Base-by-base conservation (phyloP, 1,140 invertebrate genomes). In the Diprion similis region DNA sequence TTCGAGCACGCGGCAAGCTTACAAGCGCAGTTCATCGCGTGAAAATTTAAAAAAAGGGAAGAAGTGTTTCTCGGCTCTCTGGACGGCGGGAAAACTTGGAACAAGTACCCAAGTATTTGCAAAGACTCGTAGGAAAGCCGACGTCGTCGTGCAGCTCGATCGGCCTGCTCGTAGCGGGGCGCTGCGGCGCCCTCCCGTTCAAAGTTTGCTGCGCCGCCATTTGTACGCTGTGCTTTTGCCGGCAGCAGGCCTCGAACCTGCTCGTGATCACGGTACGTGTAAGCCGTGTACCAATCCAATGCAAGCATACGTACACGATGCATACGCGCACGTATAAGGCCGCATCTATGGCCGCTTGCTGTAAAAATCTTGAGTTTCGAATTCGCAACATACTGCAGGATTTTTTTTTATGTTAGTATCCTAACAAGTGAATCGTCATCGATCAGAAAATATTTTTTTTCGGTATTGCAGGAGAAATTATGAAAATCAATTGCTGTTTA, bases 211-310 rank as follows among this genome's bases (percentile, higher is more conserved):
- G 51, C 51, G 37, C 71, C 81, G 81, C 81, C 81, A 82, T 82
- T 82, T 78, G 46, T 82, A 82, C 81, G 81, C 78, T 75, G 72
- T 67, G 77, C 78, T 76, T 77, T 81, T 77, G 69, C 78, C 48
- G 76, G 75, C 78, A 74, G 71, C 79, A 78, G 74, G 73, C 74
- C 46, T 69, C 66, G 65, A 77, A 78, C 73, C 73, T 78, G 74
- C 76, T 78, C 78, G 74, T 81, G 71, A 72, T 17, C 66, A 73
- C 75, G 73, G 64, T 68, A 73, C 77, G 77, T 15, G 67, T 17
- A 17, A 59, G 19, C 69, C 48, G 66, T 51, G 66, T 69, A 68
- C 64, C 45, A 11, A 19, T n/a, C 15, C 19, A 37, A 17, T 11
- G 19, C 18, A 19, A 46, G 10, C n/a, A 19, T 45, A 17, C 13